Evolutionary conservation across 2,888 invertebrate genomes (phyloP).

Genomic region (Sesia bembeciformis): DNA sequence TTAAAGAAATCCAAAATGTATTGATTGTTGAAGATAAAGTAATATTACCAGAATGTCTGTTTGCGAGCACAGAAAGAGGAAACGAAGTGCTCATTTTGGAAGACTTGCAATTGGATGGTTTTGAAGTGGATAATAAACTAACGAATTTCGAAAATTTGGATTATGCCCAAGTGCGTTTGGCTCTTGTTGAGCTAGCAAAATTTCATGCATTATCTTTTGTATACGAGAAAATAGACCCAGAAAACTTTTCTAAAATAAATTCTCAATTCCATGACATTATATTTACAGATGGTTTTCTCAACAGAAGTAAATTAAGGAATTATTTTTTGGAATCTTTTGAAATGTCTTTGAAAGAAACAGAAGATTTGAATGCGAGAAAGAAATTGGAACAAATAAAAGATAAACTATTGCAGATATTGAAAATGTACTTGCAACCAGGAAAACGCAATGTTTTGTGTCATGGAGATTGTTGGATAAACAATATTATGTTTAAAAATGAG

Average conservation of each 20-base stretch:
- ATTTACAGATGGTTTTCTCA: constrained; percentile 42
- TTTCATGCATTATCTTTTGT: constrained; percentile 52
- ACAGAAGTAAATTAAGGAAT: constrained; percentile 42
- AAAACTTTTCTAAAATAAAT: constrained; percentile 23
- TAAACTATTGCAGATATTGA: constrained; percentile 36
- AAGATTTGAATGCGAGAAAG: constrained; percentile 26
- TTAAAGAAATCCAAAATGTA: constrained; percentile 28
- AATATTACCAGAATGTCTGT: constrained; percentile 38
- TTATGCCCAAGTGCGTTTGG: constrained; percentile 26
- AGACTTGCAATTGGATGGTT: constrained; percentile 41
- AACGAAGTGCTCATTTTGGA: constrained; percentile 53
- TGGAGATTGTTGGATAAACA: constrained; percentile 59
- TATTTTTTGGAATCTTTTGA: constrained; percentile 51
- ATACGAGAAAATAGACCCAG: constrained; percentile 24
- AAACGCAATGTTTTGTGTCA: constrained; percentile 50
- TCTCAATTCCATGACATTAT: constrained; percentile 39
- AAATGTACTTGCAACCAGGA: constrained; percentile 30
- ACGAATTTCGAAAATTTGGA: constrained; percentile 30
- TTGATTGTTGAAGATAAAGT: constrained; percentile 25
- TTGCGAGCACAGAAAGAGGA: constrained; percentile 26
- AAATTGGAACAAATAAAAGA: constrained; percentile 28
- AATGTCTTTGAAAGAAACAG: constrained; percentile 36
- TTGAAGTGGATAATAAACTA: constrained; percentile 30
- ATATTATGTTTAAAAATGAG: constrained; percentile 40
- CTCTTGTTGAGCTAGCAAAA: constrained; percentile 46